phyloP scores from a whole-genome alignment of 1,140 invertebrate genomes.

The Papilio helenus region DNA sequence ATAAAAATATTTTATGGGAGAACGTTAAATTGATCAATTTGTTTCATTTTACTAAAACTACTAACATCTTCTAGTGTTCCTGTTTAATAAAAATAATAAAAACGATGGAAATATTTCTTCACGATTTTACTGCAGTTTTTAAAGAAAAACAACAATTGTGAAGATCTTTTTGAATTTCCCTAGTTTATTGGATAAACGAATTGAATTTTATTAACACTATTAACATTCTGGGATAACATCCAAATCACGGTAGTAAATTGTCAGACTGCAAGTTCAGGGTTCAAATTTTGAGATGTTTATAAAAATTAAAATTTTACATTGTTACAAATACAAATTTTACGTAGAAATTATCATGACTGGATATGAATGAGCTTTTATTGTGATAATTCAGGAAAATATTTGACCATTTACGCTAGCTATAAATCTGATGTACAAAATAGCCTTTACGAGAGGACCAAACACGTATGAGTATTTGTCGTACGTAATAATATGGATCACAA shows the following conservation, averaged over 20 bases:
- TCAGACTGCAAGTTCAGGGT: background rate
- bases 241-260: no score
- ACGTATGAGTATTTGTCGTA: background rate
- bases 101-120: no score
- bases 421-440: conserved; percentile 26
- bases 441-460: background rate
- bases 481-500: background rate
- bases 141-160: no score
- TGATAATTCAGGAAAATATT: conserved; percentile 21
- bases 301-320: conserved; percentile 1
- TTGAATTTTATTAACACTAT: no score
- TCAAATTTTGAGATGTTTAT: background rate
- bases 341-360: background rate
- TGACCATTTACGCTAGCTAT: conserved; percentile 26
- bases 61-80: no score
- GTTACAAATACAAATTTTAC: background rate
- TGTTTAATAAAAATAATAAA: no score
- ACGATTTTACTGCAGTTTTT: no score
- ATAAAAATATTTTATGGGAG: background rate
- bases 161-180: no score
- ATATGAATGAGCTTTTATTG: conserved; percentile 26
- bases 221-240: no score
- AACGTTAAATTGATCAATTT: background rate
- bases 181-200: no score
- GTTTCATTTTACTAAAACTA: no score